Evolutionary conservation across 2,113 vertebrate species (phyloP).

Genomic region (Trogon surrucura): DNA sequence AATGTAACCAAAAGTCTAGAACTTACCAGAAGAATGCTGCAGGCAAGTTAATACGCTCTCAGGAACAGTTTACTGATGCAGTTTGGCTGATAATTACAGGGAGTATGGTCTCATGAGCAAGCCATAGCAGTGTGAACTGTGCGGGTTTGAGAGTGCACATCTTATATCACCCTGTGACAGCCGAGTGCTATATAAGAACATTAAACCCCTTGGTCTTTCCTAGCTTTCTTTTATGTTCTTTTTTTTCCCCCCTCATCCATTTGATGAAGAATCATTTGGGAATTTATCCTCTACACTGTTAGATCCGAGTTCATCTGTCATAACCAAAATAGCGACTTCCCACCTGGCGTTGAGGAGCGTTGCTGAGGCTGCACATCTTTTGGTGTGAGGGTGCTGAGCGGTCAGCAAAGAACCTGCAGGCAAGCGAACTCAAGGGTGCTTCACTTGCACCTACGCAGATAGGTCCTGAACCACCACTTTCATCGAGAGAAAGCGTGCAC

Average conservation of each 20-base stretch:
- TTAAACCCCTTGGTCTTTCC: not conserved
- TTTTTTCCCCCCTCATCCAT: not conserved
- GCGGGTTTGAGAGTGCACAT: not conserved
- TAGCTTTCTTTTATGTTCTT: not conserved
- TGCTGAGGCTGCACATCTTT: not conserved
- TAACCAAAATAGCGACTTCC: not conserved
- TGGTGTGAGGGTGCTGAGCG: not conserved
- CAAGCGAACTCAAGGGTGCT: not conserved
- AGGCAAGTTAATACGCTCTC: conserved; percentile 34
- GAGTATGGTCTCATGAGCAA: not conserved
- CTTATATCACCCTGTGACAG: not conserved
- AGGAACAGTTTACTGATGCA: conserved; percentile 12
- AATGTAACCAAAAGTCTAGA: conserved; percentile 14
- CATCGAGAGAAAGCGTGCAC: not conserved
- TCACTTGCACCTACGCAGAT: not conserved
- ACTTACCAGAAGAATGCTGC: conserved; percentile 32
- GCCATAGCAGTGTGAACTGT: not conserved
- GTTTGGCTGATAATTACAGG: conserved; percentile 32
- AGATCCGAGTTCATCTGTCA: not conserved
- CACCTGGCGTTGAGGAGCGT: not conserved
- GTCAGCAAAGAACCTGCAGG: not conserved
- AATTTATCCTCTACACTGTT: not conserved
- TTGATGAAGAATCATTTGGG: not conserved
- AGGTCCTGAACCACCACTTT: not conserved
- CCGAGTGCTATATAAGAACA: not conserved